A percentile compares a stretch with the other conserved stretches of the same genome.
phyloP scores from a whole-genome alignment of 2,113 vertebrate species.

The Neogobius melanostomus region DNA sequence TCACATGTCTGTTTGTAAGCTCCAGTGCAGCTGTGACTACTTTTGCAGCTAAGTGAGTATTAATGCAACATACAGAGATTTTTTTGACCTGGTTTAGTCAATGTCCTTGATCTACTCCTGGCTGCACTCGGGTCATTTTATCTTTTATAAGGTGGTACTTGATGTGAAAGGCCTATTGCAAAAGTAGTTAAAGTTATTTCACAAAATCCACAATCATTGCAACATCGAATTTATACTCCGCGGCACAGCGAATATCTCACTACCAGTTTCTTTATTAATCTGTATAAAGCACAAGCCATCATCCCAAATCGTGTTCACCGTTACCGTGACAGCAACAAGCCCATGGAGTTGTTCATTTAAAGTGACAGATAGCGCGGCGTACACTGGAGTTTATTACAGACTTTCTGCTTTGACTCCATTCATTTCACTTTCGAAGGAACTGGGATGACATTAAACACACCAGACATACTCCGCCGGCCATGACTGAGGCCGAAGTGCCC shows the following conservation, averaged over 20 bases:
- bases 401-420: conserved; percentile 56
- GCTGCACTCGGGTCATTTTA: too few species aligned
- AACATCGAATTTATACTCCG: conserved; percentile 20
- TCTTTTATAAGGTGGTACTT: too few species aligned
- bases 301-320: conserved; percentile 30
- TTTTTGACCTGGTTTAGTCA: too few species aligned
- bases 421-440: conserved; percentile 54
- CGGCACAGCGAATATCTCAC: conserved; percentile 20
- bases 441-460: conserved; percentile 54
- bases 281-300: conserved; percentile 29
- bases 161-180: too few species aligned
- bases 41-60: too few species aligned
- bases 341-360: conserved; percentile 51
- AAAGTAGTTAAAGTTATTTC: not conserved
- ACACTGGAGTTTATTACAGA: conserved; percentile 54
- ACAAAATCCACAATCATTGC: not conserved
- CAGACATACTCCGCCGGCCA: conserved; percentile 48
- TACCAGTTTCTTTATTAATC: conserved; percentile 25
- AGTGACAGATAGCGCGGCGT: conserved; percentile 39
- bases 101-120: too few species aligned
- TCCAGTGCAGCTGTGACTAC: too few species aligned
- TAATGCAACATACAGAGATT: too few species aligned
- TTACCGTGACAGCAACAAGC: conserved; percentile 39
- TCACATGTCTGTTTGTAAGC: too few species aligned
- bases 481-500: conserved; percentile 51